Percentiles rank a stretch among this genome's conserved stretches.
phyloP scores from a whole-genome alignment of 2,888 invertebrate genomes.

The Heliconius erato region DNA sequence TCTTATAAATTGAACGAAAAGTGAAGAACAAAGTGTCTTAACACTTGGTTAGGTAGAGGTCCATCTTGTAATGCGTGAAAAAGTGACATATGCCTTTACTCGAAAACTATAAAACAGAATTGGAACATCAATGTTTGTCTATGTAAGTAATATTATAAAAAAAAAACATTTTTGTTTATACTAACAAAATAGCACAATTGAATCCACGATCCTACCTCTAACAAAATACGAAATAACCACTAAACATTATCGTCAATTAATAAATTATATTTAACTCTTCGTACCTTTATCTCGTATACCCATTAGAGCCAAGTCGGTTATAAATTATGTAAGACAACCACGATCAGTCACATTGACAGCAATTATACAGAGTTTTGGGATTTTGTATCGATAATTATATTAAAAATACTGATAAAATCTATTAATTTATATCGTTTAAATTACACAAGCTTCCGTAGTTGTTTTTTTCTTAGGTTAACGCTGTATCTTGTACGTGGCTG shows the following conservation, averaged over 20 bases:
- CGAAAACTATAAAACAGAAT: no score
- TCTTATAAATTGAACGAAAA: no score
- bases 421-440: neutral
- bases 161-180: no score
- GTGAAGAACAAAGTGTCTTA: no score
- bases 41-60: no score
- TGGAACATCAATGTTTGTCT: no score
- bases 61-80: no score
- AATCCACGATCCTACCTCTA: neutral
- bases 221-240: neutral
- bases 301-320: slow-evolving; percentile 57
- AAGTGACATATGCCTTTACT: no score
- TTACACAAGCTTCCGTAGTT: neutral
- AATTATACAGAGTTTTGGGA: slow-evolving; percentile 48
- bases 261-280: slow-evolving; percentile 40
- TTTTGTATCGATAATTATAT: slow-evolving; percentile 48
- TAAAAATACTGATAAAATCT: slow-evolving; percentile 27
- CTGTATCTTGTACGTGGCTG: no score
- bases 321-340: slow-evolving; percentile 58
- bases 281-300: slow-evolving; percentile 57
- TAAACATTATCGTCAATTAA: neutral
- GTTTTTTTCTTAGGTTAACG: neutral
- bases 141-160: no score
- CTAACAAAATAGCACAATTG: neutral
- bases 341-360: slow-evolving; percentile 60